Base-by-base conservation (phyloP, 1,140 invertebrate species). In the Temnothorax nylanderi region DNA sequence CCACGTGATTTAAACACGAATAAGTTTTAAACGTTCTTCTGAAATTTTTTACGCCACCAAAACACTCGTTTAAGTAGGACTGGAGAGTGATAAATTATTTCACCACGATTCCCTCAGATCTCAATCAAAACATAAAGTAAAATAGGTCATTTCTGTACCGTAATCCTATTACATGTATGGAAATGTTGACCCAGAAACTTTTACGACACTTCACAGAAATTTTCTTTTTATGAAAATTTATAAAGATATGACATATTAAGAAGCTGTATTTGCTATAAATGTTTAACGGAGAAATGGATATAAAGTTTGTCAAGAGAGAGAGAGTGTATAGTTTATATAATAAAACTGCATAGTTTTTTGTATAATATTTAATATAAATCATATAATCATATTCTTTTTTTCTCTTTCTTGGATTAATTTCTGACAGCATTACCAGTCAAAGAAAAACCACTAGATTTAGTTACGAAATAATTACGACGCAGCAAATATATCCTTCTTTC, bases 401-500 rank as follows among this genome's bases (percentile, higher is more conserved):
- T 69, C 21, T 26, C 18, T 8, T 51, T 72, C 26, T 51, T 72
- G 5, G 5, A 54, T 81, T 41, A 44, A 81, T 32, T 41, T 64
- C 8, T 18, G n/a, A 76, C 41, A 51, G 6, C 34, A 16, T 67
- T 37, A 41, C 2, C 18, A 56, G 2, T 41, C 62, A 67, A 67
- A 56, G 21, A n/a, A 7, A 64, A 80, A 67, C 21, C 44, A 8
- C 32, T 41, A 56, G 16, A 56, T 89, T 86, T 76, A 88, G 32
- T 88, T 67, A 44, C n/a, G 18, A 56, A 86, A 88, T 77, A 81
- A 89, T 88, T 81, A 86, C n/a, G 13, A 11, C 13, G 64, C 13
- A 78, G 77, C 58, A 58, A 41, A 18, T n/a, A n/a, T n/a, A n/a
- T 8, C 11, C 51, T 49, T 2, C 18, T 5, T 54, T 47, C 47